phyloP scores from a whole-genome alignment of 2,113 vertebrate species.

The Melanotaenia duboulayi region DNA sequence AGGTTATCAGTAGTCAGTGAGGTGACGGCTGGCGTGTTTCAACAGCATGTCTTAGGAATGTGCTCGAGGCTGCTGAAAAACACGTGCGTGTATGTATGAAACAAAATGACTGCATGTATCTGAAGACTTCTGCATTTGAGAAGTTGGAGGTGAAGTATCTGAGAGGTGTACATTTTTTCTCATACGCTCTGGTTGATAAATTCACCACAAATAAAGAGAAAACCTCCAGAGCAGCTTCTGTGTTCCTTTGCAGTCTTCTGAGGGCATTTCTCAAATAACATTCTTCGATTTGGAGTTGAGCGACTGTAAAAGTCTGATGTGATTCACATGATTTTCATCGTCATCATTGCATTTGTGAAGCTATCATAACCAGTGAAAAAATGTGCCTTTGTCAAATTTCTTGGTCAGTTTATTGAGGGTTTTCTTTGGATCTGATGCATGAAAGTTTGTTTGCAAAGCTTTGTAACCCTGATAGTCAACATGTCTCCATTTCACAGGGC shows the following conservation, averaged over 20 bases:
- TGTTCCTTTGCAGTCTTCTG: accelerated
- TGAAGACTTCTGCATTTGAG: constrained; percentile 3
- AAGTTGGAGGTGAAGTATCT: background rate
- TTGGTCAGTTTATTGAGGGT: background rate
- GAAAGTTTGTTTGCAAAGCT: background rate
- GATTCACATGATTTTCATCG: background rate
- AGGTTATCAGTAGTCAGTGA: constrained; percentile 60
- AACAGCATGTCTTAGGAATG: constrained; percentile 80
- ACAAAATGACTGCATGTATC: constrained; percentile 33
- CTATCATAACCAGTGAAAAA: background rate
- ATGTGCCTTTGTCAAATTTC: background rate
- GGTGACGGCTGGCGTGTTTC: constrained; percentile 71
- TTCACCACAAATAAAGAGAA: background rate
- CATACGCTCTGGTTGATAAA: accelerated
- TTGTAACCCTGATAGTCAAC: background rate
- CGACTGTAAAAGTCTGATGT: background rate
- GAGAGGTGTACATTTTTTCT: constrained; percentile 2
- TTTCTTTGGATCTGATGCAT: background rate
- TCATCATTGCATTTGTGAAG: background rate
- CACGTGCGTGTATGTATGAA: constrained; percentile 49
- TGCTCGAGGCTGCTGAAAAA: constrained; percentile 75
- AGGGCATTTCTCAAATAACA: background rate
- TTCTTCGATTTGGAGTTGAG: background rate
- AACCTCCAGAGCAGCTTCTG: background rate
- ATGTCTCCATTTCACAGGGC: constrained; percentile 50